phyloP scores from a whole-genome alignment of 30 jellyfish, hydroid and myxozoan genomes.

The Aurelia aurita region DNA sequence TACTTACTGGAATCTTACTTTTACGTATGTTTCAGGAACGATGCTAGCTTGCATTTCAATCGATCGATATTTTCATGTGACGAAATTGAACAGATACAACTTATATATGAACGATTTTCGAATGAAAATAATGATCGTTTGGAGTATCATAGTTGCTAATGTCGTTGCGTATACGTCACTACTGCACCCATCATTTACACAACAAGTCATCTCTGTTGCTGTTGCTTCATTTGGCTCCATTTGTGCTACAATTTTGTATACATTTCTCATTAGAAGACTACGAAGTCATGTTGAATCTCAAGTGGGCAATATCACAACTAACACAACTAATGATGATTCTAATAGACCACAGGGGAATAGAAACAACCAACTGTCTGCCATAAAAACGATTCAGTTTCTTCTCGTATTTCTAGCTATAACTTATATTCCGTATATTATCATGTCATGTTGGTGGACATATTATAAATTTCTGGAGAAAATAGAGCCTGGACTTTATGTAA shows the following conservation, averaged over 20 bases:
- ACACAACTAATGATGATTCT: conserved; percentile 3
- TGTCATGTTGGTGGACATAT: conserved; percentile 30
- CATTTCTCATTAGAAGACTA: no score
- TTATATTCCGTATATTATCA: conserved; percentile 41
- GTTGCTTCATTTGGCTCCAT: not conserved
- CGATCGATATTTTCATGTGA: conserved; percentile 58
- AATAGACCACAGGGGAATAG: not conserved
- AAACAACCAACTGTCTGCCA: conserved; percentile 53
- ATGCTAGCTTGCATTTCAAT: conserved; percentile 39
- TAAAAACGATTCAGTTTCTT: conserved; percentile 54
- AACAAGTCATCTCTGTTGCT: conserved; percentile 3
- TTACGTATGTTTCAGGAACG: conserved; percentile 35
- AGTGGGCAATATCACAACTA: not conserved
- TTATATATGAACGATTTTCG: conserved; percentile 48
- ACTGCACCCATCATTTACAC: not conserved
- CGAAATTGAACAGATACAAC: conserved; percentile 42
- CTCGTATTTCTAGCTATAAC: conserved; percentile 32
- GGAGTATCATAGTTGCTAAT: conserved; percentile 15
- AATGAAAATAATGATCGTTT: conserved; percentile 32
- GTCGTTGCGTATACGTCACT: conserved; percentile 8
- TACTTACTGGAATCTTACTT: conserved; percentile 17
- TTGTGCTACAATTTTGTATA: no score
- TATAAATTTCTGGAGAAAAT: not conserved
- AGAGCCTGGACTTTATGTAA: conserved; percentile 2
- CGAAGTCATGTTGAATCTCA: no score